Evolutionary conservation across 64 coral and sea anemone genomes (phyloP), one percentile per base, ranked within the genome.

Genomic region (Porites australiensis): DNA sequence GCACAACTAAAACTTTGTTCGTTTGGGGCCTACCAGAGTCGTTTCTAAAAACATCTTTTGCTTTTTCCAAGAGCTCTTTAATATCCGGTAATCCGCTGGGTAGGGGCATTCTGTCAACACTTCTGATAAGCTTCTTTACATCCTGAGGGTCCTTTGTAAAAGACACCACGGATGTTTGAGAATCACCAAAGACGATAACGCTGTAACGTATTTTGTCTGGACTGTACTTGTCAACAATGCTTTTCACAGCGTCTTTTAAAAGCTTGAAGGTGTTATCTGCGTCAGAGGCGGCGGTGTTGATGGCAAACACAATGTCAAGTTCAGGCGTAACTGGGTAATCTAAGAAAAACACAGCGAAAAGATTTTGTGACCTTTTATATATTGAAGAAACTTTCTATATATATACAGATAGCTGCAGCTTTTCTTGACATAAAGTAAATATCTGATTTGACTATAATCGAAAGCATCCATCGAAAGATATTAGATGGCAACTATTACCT

Each of bases 261-360:
- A 89, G 76, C 19, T 43, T 0, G 19, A 96, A 93, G 55, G 45
- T 79, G 13, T n/a, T 68, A 8, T 8, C 2, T 74, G 67, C 13
- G 3, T 59, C 19, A 0, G 53, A 44, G 43, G 43, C 43, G 13
- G n/a, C 53, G 6, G 94, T 86, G 61, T 91, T 93, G 77, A 96
- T 52, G 6, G 94, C 90, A 72, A 96, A 96, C 3, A 89, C 67
- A 11, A 98, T 63, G 15, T 98, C 89, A 60, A 94, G 37, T 12
- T 82, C 59, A 13, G 66, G 68, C 5, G 72, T 73, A 15, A 75
- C 70, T 58, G 50, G 58, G 15, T 80, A 57, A 43, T 80, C 88
- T 90, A 53, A 19, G 69, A 65, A 22, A 50, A 50, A 86, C 43
- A 71, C 51, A 13, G 5, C 22, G 10, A 19, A 4, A 8, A 71